These are phyloP conservation scores for Epizoanthus illoricatus DNA, from an alignment of 92 coral and sea anemone species.

Conservation along the genomic window DNA sequence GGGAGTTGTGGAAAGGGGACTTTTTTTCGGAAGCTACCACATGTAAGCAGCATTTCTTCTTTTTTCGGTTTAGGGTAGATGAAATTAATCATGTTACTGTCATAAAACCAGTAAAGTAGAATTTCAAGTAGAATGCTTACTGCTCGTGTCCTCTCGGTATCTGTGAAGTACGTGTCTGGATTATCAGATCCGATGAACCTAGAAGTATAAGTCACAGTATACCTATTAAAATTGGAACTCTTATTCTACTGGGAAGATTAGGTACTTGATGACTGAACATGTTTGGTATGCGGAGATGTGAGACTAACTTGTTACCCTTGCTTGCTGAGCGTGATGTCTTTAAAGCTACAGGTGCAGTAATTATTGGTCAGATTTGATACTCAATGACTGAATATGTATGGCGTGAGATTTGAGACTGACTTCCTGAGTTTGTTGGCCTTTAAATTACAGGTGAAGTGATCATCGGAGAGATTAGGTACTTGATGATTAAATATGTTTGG, in stretches of 20 bases:
- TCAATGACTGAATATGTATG: not conserved
- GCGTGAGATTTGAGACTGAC: conserved; percentile 39
- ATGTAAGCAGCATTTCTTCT: no score
- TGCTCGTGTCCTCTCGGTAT: conserved; percentile 93
- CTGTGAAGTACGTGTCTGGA: conserved; percentile 90
- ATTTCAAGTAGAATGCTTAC: conserved; percentile 49
- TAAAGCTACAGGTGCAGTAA: conserved; percentile 63
- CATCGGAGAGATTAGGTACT: conserved; percentile 76
- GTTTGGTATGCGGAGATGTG: no score
- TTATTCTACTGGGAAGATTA: no score
- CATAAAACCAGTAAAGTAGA: not conserved
- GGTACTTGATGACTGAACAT: not conserved
- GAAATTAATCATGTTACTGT: no score
- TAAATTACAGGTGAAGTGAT: conserved; percentile 91
- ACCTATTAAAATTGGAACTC: no score
- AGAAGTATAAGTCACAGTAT: not conserved
- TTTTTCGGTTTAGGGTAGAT: no score
- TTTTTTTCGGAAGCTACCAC: no score
- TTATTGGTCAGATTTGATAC: not conserved
- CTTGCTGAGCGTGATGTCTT: not conserved
- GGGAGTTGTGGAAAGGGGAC: no score
- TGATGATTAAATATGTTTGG: not conserved
- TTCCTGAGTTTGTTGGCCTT: conserved; percentile 90
- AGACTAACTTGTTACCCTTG: conserved; percentile 82
- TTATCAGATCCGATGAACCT: conserved; percentile 97